Evolutionary conservation across 2,113 vertebrate genomes (phyloP), one percentile per base, ranked within the genome.

Genomic region (Holacanthus passer): DNA sequence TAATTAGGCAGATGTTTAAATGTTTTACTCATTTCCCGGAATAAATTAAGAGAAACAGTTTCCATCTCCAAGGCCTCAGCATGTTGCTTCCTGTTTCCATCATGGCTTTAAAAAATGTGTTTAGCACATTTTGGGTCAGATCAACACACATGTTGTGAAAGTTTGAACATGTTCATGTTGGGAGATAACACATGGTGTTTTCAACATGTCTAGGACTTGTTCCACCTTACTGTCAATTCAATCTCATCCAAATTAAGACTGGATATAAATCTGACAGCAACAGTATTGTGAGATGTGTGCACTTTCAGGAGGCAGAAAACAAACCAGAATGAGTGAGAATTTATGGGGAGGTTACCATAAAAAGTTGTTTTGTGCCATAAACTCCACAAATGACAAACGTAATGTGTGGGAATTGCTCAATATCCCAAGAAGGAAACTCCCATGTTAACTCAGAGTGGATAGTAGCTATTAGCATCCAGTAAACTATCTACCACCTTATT

Each of bases 61-160:
- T 69, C 69, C 60, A 79, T 79, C 87, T 85, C 82, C 24, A 81
- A 76, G 35, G 82, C 81, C 73, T 84, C 81, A 2, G 24, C 45
- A 88, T 84, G 88, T 74, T 88, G 89, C 50, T 66, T 56, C 31
- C 22, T 27, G 39, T 75, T 82, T 48, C 27, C 64, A 73, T 77
- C 86, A 79, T 85, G 88, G 77, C 65, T 81, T 71, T 69, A 55
- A 81, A 85, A 90, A 89, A 90, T 89, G 89, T 86, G 81, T 22
- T 31, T 0, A 2, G 45, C 82, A 89, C 88, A 90, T 92, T 92
- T 91, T 84, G 70, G 75, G 62, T 67, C n/a, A 5, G 7, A 35
- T 77, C 35, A 43, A 31, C 19, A 10, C 59, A 84, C 88, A 88
- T 87, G 90, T 92, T 90, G 87, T 87, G 59, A 68, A 12, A 5